Evolutionary conservation across 2,888 invertebrate species (phyloP).

Genomic region (Sminthurinus aureus): DNA sequence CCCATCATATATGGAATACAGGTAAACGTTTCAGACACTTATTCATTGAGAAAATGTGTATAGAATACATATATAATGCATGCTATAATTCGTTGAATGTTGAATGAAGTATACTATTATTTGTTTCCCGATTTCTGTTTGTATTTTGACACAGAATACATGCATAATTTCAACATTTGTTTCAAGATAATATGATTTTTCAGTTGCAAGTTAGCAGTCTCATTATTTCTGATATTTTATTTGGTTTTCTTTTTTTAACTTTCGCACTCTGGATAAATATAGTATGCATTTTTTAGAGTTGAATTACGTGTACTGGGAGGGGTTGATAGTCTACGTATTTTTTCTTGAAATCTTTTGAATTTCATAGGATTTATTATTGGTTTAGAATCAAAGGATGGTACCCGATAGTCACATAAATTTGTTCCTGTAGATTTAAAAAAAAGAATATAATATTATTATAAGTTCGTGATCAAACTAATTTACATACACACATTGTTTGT

Average conservation of each 20-base stretch:
- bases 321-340: background rate
- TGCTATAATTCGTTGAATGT: background rate
- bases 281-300: background rate
- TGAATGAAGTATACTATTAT: background rate
- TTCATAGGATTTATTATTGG: background rate
- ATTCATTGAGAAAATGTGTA: background rate
- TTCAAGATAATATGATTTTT: too few relatives aligned
- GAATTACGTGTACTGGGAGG: background rate
- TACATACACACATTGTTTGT: too few relatives aligned
- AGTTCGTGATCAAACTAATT: too few relatives aligned
- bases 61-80: background rate
- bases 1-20: constrained; percentile 91
- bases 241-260: background rate
- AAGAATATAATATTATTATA: background rate
- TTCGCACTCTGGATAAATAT: background rate
- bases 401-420: background rate
- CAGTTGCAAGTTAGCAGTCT: background rate
- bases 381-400: background rate
- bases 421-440: background rate
- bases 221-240: background rate
- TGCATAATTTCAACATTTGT: background rate
- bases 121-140: too few relatives aligned
- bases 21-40: constrained; percentile 61
- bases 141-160: background rate
- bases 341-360: constrained; percentile 7